These are phyloP conservation scores for Loris lydekkerianus DNA, from an alignment of 2,797 vertebrate species.

Conservation along the genomic window DNA sequence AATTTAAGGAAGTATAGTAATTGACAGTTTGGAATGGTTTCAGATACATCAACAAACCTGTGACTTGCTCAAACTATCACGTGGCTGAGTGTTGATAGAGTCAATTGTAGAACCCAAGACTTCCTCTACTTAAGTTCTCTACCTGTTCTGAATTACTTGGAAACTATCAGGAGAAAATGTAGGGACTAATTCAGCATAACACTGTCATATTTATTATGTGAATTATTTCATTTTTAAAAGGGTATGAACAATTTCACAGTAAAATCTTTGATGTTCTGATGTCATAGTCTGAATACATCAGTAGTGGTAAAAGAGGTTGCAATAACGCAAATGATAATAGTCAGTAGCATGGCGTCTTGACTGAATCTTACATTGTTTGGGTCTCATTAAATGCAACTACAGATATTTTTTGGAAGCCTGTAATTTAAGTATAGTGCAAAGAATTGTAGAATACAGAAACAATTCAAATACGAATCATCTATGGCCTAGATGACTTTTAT, in stretches of 20 bases:
- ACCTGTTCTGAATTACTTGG: constrained; percentile 31
- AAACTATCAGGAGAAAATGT: neutral
- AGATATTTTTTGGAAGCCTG: neutral
- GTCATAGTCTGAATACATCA: neutral
- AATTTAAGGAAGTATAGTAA: neutral
- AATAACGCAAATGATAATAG: neutral
- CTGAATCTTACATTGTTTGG: neutral
- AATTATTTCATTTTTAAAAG: constrained; percentile 30
- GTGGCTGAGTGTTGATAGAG: neutral
- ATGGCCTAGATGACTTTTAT: constrained; percentile 30
- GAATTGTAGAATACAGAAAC: constrained; percentile 40
- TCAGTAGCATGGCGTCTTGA: neutral
- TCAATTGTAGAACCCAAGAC: neutral
- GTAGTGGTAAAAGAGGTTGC: constrained; percentile 2
- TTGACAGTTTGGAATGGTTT: constrained; percentile 29
- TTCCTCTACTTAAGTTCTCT: neutral
- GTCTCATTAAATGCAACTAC: constrained; percentile 8
- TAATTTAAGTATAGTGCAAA: constrained; percentile 43
- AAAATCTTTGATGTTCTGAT: constrained; percentile 50
- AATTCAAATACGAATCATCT: constrained; percentile 46
- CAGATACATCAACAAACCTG: neutral
- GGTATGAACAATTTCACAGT: constrained; percentile 37
- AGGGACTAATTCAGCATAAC: neutral
- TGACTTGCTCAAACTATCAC: neutral
- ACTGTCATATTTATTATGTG: constrained; percentile 7